Evolutionary conservation across 35 echinoderm and acorn worm species (phyloP), one percentile per base, ranked within the genome.

Genomic region (Strongylocentrotus purpuratus): DNA sequence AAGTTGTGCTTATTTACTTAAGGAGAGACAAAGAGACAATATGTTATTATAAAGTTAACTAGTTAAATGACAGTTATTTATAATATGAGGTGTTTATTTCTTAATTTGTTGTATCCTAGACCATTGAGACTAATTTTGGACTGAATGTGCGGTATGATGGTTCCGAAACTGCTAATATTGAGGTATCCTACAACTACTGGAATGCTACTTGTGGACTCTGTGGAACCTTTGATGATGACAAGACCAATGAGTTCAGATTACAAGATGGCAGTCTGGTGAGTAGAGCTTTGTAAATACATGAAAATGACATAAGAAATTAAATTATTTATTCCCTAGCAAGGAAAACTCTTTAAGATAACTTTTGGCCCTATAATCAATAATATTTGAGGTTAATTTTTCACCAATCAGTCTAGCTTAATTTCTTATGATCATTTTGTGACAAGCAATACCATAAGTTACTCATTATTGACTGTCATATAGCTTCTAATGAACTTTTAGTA

Each of bases 131-230:
- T 45, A 2, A 46, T 46, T 92, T 92, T 92, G 91, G 91, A 17
- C 47, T 92, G 48, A 13, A 4, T 1, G 47, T 92, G 28, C 46
- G 91, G 6, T 92, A 48, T 31, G 91, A 92, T 28, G 91, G 91
- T 31, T 0, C 0, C 4, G 17, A 28, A 22, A 92, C 91, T 18
- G 91, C 91, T 14, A 1, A 46, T 33, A 92, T 92, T 48, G 47
- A 92, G 47, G 31, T 92, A 11, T 55, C 91, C 14, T 92, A 92
- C 28, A 28, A 92, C 32, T 92, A 92, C 91, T 92, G 91, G 91
- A 92, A 92, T 52, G 47, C 91, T 33, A 95, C 94, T 4, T 97
- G 97, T 65, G 97, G 97, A 4, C 94, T 97, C 2, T 96, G 95
- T 46, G 95, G 97, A 11, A 95, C 96, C 35, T 97, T 96, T 92